A percentile compares a stretch with the other conserved stretches of the same genome.
These are phyloP conservation scores for Phalacrocorax carbo DNA, from an alignment of 2,113 vertebrate genomes.

Conservation along the genomic window DNA sequence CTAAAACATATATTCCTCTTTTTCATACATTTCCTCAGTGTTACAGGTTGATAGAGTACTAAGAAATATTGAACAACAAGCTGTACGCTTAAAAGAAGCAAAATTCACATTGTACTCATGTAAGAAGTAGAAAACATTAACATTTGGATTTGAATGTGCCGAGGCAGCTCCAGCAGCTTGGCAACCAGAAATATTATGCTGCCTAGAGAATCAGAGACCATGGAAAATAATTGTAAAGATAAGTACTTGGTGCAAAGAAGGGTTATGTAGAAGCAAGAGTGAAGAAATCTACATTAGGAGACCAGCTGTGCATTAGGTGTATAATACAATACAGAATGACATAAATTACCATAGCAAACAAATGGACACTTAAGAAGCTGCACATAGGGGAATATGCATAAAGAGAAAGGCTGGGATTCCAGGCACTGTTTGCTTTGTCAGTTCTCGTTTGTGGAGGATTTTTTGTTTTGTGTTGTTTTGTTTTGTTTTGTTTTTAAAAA, in stretches of 20 bases:
- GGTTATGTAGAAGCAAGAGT: constrained; percentile 35
- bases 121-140: background rate
- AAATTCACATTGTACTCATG: background rate
- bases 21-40: background rate
- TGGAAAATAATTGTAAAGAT: constrained; percentile 44
- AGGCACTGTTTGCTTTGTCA: background rate
- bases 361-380: constrained; percentile 71
- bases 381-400: constrained; percentile 28
- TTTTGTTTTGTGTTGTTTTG: too few species aligned
- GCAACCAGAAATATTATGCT: constrained; percentile 26
- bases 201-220: constrained; percentile 30
- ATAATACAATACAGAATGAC: constrained; percentile 62
- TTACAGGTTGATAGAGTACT: background rate
- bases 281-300: constrained; percentile 69
- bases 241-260: constrained; percentile 29
- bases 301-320: constrained; percentile 71
- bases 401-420: background rate
- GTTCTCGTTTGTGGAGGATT: background rate
- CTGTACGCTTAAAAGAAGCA: background rate
- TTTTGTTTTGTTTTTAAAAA: too few species aligned
- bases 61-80: background rate
- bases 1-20: background rate
- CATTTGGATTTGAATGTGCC: background rate
- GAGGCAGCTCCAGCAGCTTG: background rate
- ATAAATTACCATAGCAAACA: constrained; percentile 73